These are phyloP conservation scores for Muntiacus reevesi DNA, from an alignment of 2,113 vertebrate species.

Conservation along the genomic window DNA sequence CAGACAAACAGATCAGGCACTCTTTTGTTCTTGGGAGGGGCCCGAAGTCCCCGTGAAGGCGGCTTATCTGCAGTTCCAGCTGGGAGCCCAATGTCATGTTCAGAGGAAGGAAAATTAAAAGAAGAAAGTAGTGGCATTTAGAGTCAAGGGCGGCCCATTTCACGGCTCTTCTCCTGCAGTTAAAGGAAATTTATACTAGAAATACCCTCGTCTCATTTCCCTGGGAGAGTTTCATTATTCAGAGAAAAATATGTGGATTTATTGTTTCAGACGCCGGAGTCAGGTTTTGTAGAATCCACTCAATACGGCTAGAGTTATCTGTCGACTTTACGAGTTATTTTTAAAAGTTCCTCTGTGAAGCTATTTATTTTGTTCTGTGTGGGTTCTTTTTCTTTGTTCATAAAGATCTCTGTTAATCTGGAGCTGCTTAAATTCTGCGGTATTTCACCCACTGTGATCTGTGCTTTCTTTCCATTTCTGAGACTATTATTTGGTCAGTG, in stretches of 20 bases:
- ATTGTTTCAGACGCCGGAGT: neutral
- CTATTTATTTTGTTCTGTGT: neutral
- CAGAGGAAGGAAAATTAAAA: neutral
- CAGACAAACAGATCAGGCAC: neutral
- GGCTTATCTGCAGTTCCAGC: conserved; percentile 17
- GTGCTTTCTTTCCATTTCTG: neutral
- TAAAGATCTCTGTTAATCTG: neutral
- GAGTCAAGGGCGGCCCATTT: neutral
- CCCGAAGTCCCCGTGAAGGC: neutral
- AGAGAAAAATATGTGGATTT: neutral
- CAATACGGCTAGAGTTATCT: neutral
- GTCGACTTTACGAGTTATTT: neutral
- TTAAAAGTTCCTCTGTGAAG: neutral
- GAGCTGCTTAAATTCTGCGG: neutral
- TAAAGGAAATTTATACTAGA: neutral
- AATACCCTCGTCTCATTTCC: neutral
- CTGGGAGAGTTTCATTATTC: neutral
- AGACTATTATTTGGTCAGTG: neutral
- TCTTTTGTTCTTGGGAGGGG: neutral
- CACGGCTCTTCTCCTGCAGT: neutral
- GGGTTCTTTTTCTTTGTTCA: neutral
- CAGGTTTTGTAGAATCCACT: neutral
- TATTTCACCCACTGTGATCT: neutral
- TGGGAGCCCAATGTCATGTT: neutral
- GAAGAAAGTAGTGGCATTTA: neutral